Evolutionary conservation across 2,888 invertebrate species (phyloP).

Genomic region (Nemapogon koenigi): DNA sequence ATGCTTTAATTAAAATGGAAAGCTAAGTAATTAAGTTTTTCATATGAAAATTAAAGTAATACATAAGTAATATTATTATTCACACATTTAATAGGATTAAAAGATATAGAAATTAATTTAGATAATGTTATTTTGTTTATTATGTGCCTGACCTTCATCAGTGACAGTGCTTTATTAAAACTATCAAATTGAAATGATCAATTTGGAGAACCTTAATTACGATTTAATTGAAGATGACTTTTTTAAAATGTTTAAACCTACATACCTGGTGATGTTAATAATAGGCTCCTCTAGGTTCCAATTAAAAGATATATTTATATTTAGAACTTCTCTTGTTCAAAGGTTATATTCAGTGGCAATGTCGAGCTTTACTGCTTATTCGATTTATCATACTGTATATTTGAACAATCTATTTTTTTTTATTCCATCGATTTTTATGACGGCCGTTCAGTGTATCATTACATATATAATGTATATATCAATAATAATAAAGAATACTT

Average conservation of each 20-base stretch:
- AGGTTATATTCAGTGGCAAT: not conserved
- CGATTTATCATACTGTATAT: not conserved
- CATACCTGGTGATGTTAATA: not conserved
- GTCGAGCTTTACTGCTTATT: not conserved
- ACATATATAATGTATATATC: not conserved
- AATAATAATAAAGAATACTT: not conserved
- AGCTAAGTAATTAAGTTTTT: not conserved
- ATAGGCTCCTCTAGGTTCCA: not conserved
- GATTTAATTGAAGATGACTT: conserved; percentile 2
- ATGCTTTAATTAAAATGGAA: not conserved
- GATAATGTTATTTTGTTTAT: too few species aligned
- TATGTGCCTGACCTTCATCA: too few species aligned
- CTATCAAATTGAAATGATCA: not conserved
- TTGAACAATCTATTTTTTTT: not conserved
- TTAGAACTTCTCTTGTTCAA: not conserved
- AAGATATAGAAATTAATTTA: too few species aligned
- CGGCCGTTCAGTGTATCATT: not conserved
- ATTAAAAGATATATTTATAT: conserved; percentile 1
- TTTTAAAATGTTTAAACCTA: conserved; percentile 1
- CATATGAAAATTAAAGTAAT: not conserved
- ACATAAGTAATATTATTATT: too few species aligned
- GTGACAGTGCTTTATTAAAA: too few species aligned
- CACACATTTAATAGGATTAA: too few species aligned
- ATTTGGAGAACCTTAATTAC: not conserved
- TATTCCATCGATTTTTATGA: not conserved